These are phyloP conservation scores for Maccullochella peelii DNA, from an alignment of 2,113 vertebrate species.

Conservation along the genomic window DNA sequence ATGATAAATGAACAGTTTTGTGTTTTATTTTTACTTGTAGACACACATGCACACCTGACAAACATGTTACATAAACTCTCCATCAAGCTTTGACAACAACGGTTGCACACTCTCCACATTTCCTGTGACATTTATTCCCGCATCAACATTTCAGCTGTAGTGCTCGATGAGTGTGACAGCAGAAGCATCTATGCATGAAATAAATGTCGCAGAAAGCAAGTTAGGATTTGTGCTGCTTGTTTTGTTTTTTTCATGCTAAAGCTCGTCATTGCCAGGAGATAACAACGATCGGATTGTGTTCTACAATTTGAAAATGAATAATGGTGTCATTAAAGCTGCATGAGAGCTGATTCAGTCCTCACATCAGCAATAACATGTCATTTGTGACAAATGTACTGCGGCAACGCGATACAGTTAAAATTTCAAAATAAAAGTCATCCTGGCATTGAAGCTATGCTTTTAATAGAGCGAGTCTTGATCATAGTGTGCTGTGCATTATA, in stretches of 20 bases:
- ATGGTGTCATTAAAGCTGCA: slow-evolving; percentile 34
- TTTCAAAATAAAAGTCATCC: slow-evolving; percentile 20
- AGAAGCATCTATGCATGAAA: slow-evolving; percentile 28
- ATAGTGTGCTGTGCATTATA: not conserved
- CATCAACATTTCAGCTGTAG: slow-evolving; percentile 2
- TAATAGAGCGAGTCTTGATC: not conserved
- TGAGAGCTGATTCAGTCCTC: slow-evolving; percentile 20
- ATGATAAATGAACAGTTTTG: slow-evolving; percentile 57
- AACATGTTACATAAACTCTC: not conserved
- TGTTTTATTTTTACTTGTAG: slow-evolving; percentile 30
- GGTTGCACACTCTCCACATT: not conserved
- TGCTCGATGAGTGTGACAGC: not conserved
- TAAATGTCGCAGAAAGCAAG: slow-evolving; percentile 34
- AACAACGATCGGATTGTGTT: slow-evolving; percentile 14
- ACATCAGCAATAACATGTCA: slow-evolving; percentile 13
- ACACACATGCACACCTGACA: slow-evolving; percentile 19
- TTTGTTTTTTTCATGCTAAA: not conserved
- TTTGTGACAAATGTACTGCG: slow-evolving; percentile 30
- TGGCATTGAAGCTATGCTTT: slow-evolving; percentile 24
- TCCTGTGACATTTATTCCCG: slow-evolving; percentile 6
- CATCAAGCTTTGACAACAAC: slow-evolving; percentile 2
- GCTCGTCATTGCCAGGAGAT: slow-evolving; percentile 22
- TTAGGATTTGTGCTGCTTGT: slow-evolving; percentile 26
- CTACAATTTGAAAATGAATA: slow-evolving; percentile 41
- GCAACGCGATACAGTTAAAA: not conserved